phyloP scores from a whole-genome alignment of 2,797 vertebrate genomes.

The Staurois parvus region DNA sequence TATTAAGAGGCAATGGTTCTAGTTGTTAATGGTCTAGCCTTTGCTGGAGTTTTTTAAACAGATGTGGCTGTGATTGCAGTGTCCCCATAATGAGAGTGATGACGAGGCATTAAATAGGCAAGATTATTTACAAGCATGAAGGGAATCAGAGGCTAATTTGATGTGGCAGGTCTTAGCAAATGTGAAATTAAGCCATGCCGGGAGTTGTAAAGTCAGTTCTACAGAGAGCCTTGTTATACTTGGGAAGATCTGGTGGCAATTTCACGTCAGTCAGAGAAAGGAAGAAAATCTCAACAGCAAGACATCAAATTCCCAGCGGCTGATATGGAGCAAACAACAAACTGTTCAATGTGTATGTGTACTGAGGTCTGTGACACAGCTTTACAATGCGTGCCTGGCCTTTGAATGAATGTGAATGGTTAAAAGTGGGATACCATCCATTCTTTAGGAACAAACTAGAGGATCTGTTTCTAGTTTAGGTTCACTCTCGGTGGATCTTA shows the following conservation, averaged over 20 bases:
- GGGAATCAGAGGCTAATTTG: slow-evolving; percentile 58
- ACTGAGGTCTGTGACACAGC: background rate
- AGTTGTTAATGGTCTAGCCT: slow-evolving; percentile 30
- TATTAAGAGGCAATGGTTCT: slow-evolving; percentile 29
- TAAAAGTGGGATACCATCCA: slow-evolving; percentile 3
- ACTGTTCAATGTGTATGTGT: background rate
- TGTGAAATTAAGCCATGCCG: slow-evolving; percentile 53
- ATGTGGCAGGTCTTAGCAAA: slow-evolving; percentile 56
- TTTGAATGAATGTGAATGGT: background rate
- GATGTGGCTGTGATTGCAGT: slow-evolving; percentile 43
- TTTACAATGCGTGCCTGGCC: background rate
- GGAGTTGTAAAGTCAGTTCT: slow-evolving; percentile 54
- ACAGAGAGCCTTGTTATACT: slow-evolving; percentile 40
- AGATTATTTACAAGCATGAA: slow-evolving; percentile 59
- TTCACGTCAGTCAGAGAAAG: slow-evolving; percentile 47
- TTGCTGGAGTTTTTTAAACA: slow-evolving; percentile 19
- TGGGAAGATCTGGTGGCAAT: slow-evolving; percentile 53
- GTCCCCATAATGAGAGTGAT: slow-evolving; percentile 49
- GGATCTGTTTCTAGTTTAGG: background rate
- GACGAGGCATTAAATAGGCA: slow-evolving; percentile 49
- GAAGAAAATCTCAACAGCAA: slow-evolving; percentile 30
- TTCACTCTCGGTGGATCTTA: background rate
- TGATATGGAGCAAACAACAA: slow-evolving; percentile 15
- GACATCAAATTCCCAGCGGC: slow-evolving; percentile 41
- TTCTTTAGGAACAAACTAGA: background rate